Evolutionary conservation across 1,140 invertebrate species (phyloP).

Genomic region (Lerema accius): DNA sequence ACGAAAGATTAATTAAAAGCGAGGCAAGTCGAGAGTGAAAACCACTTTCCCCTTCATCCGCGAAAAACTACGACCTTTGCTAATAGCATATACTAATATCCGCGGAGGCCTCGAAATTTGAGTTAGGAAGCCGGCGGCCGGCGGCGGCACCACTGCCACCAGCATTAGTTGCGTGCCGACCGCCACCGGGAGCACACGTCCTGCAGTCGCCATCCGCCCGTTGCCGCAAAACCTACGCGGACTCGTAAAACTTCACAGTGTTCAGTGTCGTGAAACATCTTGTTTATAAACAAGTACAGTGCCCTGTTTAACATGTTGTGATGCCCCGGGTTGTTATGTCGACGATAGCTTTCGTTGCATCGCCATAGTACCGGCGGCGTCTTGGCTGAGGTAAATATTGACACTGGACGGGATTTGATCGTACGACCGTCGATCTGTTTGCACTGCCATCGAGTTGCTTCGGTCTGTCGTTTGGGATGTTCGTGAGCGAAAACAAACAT

Average conservation of each 20-base stretch:
- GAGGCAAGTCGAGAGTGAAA: conserved; percentile 24
- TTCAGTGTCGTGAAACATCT: conserved; percentile 16
- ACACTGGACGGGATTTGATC: conserved; percentile 42
- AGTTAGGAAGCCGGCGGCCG: conserved; percentile 52
- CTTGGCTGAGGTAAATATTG: conserved; percentile 71
- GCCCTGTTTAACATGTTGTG: conserved; percentile 34
- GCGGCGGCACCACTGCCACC: conserved; percentile 33
- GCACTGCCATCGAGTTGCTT: conserved; percentile 44
- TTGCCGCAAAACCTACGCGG: conserved; percentile 9
- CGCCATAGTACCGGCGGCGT: conserved; percentile 48
- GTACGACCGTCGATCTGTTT: conserved; percentile 50
- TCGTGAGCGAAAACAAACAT: conserved; percentile 35
- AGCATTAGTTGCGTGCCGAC: conserved; percentile 62
- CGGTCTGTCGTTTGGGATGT: conserved; percentile 30
- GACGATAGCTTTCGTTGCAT: conserved; percentile 40
- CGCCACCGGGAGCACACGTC: conserved; percentile 54
- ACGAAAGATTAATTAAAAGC: conserved; percentile 24
- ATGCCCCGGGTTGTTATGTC: conserved; percentile 52
- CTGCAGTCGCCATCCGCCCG: conserved; percentile 1
- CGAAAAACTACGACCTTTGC: conserved; percentile 69
- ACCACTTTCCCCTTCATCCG: conserved; percentile 51
- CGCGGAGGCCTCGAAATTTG: conserved; percentile 62
- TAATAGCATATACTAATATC: conserved; percentile 55
- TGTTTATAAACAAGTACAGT: conserved; percentile 25
- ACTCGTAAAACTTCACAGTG: conserved; percentile 29